Base-by-base conservation (phyloP, 2,113 vertebrate species). In the Neopipo cinnamomea region DNA sequence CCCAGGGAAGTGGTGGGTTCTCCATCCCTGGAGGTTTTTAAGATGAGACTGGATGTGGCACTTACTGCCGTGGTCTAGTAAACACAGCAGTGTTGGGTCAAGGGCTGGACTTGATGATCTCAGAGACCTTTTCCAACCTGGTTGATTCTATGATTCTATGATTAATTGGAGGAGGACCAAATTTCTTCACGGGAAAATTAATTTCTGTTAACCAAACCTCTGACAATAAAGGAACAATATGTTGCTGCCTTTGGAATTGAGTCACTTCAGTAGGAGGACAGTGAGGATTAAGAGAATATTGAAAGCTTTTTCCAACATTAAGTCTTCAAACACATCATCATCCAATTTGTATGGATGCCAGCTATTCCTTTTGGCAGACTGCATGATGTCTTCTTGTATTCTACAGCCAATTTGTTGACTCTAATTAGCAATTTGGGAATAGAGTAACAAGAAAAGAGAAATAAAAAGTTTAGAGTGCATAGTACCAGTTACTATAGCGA, bases 401-500 rank as follows among this genome's bases (percentile, higher is more conserved):
- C 74, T 80, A 88, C 63, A 91, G 82, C 63, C 33, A 83, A 91
- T 88, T 91, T 95, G 80, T 91, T 92, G 91, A 71, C 82, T 95
- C 75, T 96, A 89, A 96, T 96, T 88, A 97, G 87, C 50, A 88
- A 90, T 85, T 74, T 77, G 85, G 55, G 67, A 93, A 85, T 44
- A 53, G 42, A 95, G 42, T 37, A 94, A 89, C 63, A 96, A 91
- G 63, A 88, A 84, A 89, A 83, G 80, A 88, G 24, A 87, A 91
- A 94, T 56, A 58, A 78, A 89, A 81, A 95, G 75, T 49, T 65
- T 5, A 10, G 28, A 89, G 14, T 28, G 20, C 53, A 42, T 18
- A 53, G 70, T 75, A 62, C 53, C 73, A 91, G 67, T 76, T 74
- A 68, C 81, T 91, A 39, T 14, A 82, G 52, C 0, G 5, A 73